Evolutionary conservation across 2,888 invertebrate genomes (phyloP), one percentile per base, ranked within the genome.

Genomic region (Zhuqinia jingwanae): DNA sequence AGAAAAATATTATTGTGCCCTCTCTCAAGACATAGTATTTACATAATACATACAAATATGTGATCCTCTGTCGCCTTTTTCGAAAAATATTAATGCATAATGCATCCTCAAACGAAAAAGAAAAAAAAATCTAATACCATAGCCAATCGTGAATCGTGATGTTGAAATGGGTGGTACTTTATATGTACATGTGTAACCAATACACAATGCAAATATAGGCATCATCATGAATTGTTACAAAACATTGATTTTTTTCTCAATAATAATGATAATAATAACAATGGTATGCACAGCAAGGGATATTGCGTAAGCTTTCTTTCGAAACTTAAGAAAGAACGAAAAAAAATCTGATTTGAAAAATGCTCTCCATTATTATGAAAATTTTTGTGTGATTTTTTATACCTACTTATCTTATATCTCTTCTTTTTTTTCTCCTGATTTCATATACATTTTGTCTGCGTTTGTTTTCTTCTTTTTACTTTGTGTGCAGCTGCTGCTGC

Each of bases 371-470:
- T 56, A 56, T 56, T n/a, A n/a, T 75, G 27, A 75, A 75, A 30
- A 17, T 36, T 27, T 73, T 36, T 27, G 6, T 56, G 8, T 63
- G 6, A 27, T 27, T 27, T n/a, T n/a, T n/a, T n/a, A n/a, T n/a
- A n/a, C n/a, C n/a, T n/a, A n/a, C n/a, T n/a, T n/a, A n/a, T n/a
- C n/a, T n/a, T n/a, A n/a, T n/a, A n/a, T n/a, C n/a, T n/a, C n/a
- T n/a, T n/a, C n/a, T 75, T 56, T 75, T 27, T 76, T 76, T 58
- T 76, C 76, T 76, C 20, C 8, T 58, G 22, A 11, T 30, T 76
- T 56, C 30, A 75, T 75, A 30, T 50, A 25, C 15, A 36, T 68
- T n/a, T n/a, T n/a, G n/a, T n/a, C n/a, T n/a, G n/a, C n/a, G n/a
- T n/a, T n/a, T n/a, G n/a, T n/a, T n/a, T n/a, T n/a, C n/a, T 0